These are phyloP conservation scores for Polydrusus tereticollis DNA, from an alignment of 2,888 invertebrate species.

Conservation along the genomic window DNA sequence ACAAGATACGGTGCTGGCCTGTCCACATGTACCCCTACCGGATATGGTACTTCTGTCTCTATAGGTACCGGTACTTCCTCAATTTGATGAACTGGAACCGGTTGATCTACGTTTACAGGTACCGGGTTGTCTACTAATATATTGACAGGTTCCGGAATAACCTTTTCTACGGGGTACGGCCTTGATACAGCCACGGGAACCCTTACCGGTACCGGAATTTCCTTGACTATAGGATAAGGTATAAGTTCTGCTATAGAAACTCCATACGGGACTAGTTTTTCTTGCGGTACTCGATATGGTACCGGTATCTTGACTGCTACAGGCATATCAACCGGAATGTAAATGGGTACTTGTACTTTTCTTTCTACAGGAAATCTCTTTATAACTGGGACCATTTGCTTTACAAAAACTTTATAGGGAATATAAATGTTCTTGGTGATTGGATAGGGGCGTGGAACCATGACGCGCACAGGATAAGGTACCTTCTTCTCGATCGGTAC, in stretches of 20 bases:
- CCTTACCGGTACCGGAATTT: constrained; percentile 76
- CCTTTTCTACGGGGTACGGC: constrained; percentile 81
- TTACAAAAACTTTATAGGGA: constrained; percentile 75
- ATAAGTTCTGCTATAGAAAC: constrained; percentile 73
- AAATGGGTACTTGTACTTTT: constrained; percentile 71
- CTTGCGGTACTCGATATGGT: constrained; percentile 47
- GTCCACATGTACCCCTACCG: constrained; percentile 79
- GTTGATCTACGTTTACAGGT: constrained; percentile 66
- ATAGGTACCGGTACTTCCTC: constrained; percentile 61
- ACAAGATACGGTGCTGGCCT: constrained; percentile 74
- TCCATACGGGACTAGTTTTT: constrained; percentile 68
- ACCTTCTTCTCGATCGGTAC: constrained; percentile 56
- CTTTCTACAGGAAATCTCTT: constrained; percentile 76
- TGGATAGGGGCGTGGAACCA: constrained; percentile 80
- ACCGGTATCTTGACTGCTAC: constrained; percentile 76
- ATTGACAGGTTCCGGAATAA: constrained; percentile 78
- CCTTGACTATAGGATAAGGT: constrained; percentile 81
- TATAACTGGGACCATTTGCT: constrained; percentile 66
- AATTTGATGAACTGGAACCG: constrained; percentile 6
- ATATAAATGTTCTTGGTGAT: constrained; percentile 78
- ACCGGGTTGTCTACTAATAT: constrained; percentile 71
- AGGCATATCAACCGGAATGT: constrained; percentile 75
- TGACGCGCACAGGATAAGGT: constrained; percentile 77
- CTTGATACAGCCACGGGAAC: constrained; percentile 77
- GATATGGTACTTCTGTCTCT: constrained; percentile 80